These are phyloP conservation scores for Adelosebastes latens DNA, from an alignment of 2,797 vertebrate genomes.

Conservation along the genomic window DNA sequence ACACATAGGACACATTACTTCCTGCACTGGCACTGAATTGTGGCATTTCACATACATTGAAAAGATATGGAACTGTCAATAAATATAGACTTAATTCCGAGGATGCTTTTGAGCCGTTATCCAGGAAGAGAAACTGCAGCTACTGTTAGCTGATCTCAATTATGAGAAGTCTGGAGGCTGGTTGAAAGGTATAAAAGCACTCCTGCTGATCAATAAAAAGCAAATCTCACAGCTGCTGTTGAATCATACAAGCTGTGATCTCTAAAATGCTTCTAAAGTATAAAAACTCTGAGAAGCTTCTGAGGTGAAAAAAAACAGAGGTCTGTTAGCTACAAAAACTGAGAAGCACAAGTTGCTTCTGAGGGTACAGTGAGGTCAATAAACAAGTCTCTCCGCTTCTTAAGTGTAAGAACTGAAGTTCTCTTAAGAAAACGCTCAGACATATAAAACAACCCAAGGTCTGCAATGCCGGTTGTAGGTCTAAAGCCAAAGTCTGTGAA, in stretches of 20 bases:
- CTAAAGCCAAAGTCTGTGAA: not conserved
- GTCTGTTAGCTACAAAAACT: not conserved
- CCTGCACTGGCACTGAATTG: not conserved
- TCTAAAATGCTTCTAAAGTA: not conserved
- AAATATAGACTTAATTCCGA: not conserved
- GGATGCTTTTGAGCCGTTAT: not conserved
- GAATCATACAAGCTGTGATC: not conserved
- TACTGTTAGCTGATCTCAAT: slow-evolving; percentile 1
- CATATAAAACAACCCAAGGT: not conserved
- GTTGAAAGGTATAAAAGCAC: not conserved
- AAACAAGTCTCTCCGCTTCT: not conserved
- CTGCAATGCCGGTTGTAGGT: not conserved
- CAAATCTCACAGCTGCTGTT: not conserved
- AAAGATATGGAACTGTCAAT: not conserved
- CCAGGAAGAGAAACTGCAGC: not conserved
- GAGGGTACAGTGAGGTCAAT: slow-evolving; percentile 10
- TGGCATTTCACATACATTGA: not conserved
- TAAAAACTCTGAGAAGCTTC: not conserved
- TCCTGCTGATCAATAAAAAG: not conserved
- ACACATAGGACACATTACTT: not conserved
- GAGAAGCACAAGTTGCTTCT: not conserved
- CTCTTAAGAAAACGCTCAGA: not conserved
- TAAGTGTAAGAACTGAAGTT: not conserved
- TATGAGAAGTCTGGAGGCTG: not conserved
- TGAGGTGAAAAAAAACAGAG: not conserved